Conservation (phyloP, 2,888 invertebrate species). For the Hipparchia semele region DNA sequence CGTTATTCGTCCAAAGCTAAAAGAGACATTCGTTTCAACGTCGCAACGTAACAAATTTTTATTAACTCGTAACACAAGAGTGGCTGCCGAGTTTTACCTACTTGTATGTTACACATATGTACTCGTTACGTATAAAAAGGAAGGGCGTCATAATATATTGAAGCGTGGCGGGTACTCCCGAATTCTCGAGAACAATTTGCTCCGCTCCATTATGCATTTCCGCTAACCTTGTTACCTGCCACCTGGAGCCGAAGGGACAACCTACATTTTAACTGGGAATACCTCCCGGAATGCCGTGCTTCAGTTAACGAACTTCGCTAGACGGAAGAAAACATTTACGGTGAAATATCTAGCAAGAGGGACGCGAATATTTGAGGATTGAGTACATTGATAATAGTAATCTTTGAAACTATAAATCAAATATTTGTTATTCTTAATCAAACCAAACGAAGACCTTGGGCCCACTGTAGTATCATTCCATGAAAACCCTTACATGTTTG, state of each 20-base stretch:
- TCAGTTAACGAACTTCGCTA: background rate
- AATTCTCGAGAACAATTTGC: conserved; percentile 19
- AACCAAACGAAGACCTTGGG: no score
- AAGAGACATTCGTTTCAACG: background rate
- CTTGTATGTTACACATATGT: background rate
- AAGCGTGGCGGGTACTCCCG: conserved; percentile 3
- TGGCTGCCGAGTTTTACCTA: background rate
- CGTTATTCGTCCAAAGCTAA: background rate
- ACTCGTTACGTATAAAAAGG: background rate
- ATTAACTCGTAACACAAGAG: conserved; percentile 18
- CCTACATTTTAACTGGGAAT: conserved; percentile 21
- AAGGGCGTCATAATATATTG: conserved; percentile 22
- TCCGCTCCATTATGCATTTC: conserved; percentile 32
- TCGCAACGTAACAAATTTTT: conserved; percentile 9
- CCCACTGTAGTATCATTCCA: no score
- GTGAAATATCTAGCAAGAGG: background rate
- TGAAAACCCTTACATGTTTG: no score
- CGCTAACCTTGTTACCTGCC: conserved; percentile 26
- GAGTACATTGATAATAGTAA: no score
- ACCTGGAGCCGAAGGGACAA: conserved; percentile 24
- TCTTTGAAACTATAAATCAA: no score
- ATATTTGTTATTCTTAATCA: no score
- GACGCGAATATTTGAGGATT: no score
- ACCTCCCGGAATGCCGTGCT: background rate
- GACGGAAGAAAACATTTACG: background rate